Evolutionary conservation across 2,888 invertebrate genomes (phyloP).

Genomic region (Melinaea menophilus): DNA sequence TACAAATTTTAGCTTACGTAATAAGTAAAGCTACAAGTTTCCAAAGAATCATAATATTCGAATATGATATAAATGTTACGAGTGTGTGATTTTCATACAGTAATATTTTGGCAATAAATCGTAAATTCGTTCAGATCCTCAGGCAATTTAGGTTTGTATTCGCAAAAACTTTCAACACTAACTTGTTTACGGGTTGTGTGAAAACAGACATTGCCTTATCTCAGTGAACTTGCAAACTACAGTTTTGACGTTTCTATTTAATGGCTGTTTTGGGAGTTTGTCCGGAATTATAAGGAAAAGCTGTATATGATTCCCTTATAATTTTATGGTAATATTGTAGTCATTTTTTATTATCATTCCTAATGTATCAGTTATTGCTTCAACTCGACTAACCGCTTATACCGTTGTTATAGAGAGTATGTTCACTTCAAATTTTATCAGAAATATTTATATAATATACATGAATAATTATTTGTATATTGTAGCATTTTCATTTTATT

Average conservation of each 20-base stretch:
- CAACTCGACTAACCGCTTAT: not conserved
- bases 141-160: conserved; percentile 17
- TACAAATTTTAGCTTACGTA: no score
- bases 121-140: conserved; percentile 25
- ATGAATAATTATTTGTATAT: no score
- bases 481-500: no score
- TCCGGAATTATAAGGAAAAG: conserved; percentile 14
- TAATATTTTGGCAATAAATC: conserved; percentile 24
- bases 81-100: conserved; percentile 10
- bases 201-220: conserved; percentile 30
- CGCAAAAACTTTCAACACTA: conserved; percentile 26
- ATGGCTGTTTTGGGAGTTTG: conserved; percentile 29
- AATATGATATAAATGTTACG: conserved; percentile 1
- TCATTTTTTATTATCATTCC: not conserved
- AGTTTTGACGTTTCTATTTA: conserved; percentile 30
- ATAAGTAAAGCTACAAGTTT: no score
- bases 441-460: no score
- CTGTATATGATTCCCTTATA: conserved; percentile 13
- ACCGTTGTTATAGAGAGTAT: not conserved
- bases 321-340: not conserved
- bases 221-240: conserved; percentile 32
- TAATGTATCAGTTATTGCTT: no score
- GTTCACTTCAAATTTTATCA: not conserved
- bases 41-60: no score
- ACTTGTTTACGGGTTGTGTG: conserved; percentile 29